Evolutionary conservation across 2,888 invertebrate species (phyloP), one percentile per base, ranked within the genome.

Genomic region (Pyrrhosoma nymphula): DNA sequence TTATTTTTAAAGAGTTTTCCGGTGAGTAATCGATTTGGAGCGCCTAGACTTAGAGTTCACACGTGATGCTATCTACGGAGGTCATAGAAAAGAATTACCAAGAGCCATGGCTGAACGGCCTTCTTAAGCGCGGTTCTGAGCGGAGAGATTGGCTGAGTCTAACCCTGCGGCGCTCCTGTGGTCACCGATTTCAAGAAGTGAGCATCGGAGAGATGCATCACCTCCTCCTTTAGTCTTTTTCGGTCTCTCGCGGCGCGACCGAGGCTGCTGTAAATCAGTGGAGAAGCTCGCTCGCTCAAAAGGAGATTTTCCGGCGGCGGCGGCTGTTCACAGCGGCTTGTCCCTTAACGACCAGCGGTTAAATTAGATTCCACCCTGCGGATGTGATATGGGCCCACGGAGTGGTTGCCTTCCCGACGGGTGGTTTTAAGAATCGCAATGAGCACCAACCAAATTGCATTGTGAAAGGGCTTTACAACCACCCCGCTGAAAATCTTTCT

Each of bases 291-390:
- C 82, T 82, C 82, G 30, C 82, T 82, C 82, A 82, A 82, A 82
- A 35, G 82, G 16, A 82, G 82, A 82, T 82, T 82, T 82, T 82
- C 82, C 82, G 82, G 82, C 82, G 69, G 82, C 82, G 69, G n/a
- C 69, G 30, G 30, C 82, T 69, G 69, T 69, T 82, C 35, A n/a
- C 82, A 16, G 16, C 82, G 82, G 30, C 82, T 82, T 82, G 35
- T 82, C 35, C 82, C 30, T 82, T 82, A 82, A 82, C 82, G 82
- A 82, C 35, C 82, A n/a, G 82, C 35, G 82, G 82, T 82, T 82
- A 82, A 82, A 82, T 82, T 82, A 82, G 82, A 82, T 82, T 82
- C 82, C 18, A 18, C 82, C 35, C 82, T 18, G 82, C 82, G 82
- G 30, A 82, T 82, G 82, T 82, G 82, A 82, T 82, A 82, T 82